Conservation (phyloP, 2,888 invertebrate species). For the Palloptera scutellata region DNA sequence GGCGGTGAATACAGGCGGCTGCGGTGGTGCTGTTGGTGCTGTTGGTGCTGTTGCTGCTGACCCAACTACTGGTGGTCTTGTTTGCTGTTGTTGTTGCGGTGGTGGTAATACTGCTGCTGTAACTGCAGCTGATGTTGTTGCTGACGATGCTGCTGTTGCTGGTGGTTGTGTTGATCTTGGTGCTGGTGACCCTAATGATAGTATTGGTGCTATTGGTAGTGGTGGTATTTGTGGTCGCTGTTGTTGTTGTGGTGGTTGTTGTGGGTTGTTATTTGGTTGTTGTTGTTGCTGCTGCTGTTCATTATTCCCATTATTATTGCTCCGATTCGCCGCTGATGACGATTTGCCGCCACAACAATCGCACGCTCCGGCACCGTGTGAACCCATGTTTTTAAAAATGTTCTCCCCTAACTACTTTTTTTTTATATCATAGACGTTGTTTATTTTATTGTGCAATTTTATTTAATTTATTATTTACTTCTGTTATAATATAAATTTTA, state of each 20-base stretch:
- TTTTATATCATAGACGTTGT: too few species aligned
- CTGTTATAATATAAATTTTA: conserved; percentile 12
- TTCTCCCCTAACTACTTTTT: conserved; percentile 5
- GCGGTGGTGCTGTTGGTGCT: conserved; percentile 21
- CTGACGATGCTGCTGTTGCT: conserved; percentile 34
- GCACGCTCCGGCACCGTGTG: conserved; percentile 50
- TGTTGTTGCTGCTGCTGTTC: conserved; percentile 36
- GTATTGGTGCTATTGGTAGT: conserved; percentile 38
- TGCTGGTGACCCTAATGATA: conserved; percentile 34
- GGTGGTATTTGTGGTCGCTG: conserved; percentile 36
- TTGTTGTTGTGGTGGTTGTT: conserved; percentile 38
- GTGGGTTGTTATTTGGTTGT: conserved; percentile 33
- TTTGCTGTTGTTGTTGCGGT: conserved; percentile 23
- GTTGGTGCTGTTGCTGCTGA: conserved; percentile 11
- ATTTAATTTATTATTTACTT: conserved; percentile 23
- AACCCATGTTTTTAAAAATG: conserved; percentile 46
- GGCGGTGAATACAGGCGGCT: conserved; percentile 18
- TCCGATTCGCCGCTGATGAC: conserved; percentile 32
- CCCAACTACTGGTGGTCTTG: background rate
- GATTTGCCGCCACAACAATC: conserved; percentile 48
- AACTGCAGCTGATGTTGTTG: conserved; percentile 24
- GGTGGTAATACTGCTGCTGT: conserved; percentile 24
- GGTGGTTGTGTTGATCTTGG: conserved; percentile 35
- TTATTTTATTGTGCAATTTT: too few species aligned
- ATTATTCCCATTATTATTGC: conserved; percentile 35